Conservation (phyloP, 2,113 vertebrate genomes). For the Albula goreensis region DNA sequence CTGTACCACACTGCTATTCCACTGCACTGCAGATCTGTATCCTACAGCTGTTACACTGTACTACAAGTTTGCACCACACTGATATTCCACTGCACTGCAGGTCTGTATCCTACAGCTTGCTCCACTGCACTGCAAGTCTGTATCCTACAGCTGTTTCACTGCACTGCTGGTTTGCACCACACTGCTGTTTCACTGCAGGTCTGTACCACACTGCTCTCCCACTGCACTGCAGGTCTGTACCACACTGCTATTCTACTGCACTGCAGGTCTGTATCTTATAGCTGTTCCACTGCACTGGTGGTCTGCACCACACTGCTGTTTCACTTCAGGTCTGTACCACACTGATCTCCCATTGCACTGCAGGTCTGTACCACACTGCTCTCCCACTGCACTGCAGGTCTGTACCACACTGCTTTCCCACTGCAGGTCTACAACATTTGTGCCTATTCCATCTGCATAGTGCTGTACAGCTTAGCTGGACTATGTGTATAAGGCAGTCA, state of each 20-base stretch:
- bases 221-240: not conserved
- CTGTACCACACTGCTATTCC: slow-evolving; percentile 52
- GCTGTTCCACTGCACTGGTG: too few species aligned
- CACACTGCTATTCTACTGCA: not conserved
- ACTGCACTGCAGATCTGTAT: slow-evolving; percentile 11
- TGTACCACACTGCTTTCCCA: not conserved
- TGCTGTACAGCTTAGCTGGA: not conserved
- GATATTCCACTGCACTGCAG: slow-evolving; percentile 26
- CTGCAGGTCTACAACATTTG: not conserved
- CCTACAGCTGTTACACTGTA: slow-evolving; percentile 19
- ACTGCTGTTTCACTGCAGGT: slow-evolving; percentile 11
- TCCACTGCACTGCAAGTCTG: slow-evolving; percentile 29
- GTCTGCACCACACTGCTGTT: not conserved
- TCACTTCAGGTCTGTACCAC: too few species aligned
- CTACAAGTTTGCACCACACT: slow-evolving; percentile 35
- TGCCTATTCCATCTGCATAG: not conserved
- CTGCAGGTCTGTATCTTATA: not conserved
- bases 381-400: not conserved
- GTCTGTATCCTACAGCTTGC: slow-evolving; percentile 20
- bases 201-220: not conserved
- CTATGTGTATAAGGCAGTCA: not conserved
- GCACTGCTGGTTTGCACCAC: slow-evolving; percentile 45
- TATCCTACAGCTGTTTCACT: slow-evolving; percentile 19
- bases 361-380: not conserved
- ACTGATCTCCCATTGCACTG: too few species aligned